Evolutionary conservation across 2,888 invertebrate species (phyloP), one percentile per base, ranked within the genome.

Genomic region (Ophion ellenae): DNA sequence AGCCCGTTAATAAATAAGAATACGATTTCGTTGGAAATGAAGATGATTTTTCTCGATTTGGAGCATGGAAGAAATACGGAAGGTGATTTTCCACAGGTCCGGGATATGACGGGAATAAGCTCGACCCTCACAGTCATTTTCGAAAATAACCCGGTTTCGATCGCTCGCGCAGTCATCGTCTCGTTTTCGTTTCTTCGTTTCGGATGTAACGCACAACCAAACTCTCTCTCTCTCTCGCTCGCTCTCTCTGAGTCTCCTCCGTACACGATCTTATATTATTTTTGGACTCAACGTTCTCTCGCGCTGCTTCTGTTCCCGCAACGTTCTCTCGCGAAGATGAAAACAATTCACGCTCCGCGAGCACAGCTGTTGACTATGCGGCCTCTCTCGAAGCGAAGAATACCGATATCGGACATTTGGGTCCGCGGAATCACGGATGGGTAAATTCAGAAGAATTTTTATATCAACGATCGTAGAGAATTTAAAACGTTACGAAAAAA

Each of bases 111-210:
- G 59, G 14, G 66, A 67, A 73, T n/a, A 28, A 53, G 73, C 66
- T 73, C 75, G 73, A 40, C 73, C 57, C 45, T 28, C 73, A 77
- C 76, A 87, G 85, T 88, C 86, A 85, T 84, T 86, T 70, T 89
- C 89, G 84, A 88, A 90, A 90, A 90, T 90, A 90, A 88, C 88
- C 80, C 67, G 73, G 74, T 85, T 70, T 47, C 76, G 79, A 85
- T 73, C 80, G 77, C 81, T 63, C 80, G 73, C 28, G 45, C 83
- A 45, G 79, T 73, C 71, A 80, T 76, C 81, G 75, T 81, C 63
- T 73, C 66, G 45, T 80, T 80, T 79, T 75, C 79, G 75, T 81
- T 85, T 82, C 81, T 76, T 75, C 71, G 71, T 80, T 76, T 80
- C 80, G 71, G 80, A 83, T 63, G 83, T 86, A 82, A 82, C 79